Evolutionary conservation across 2,888 invertebrate species (phyloP).

Genomic region (Melolontha melolontha): DNA sequence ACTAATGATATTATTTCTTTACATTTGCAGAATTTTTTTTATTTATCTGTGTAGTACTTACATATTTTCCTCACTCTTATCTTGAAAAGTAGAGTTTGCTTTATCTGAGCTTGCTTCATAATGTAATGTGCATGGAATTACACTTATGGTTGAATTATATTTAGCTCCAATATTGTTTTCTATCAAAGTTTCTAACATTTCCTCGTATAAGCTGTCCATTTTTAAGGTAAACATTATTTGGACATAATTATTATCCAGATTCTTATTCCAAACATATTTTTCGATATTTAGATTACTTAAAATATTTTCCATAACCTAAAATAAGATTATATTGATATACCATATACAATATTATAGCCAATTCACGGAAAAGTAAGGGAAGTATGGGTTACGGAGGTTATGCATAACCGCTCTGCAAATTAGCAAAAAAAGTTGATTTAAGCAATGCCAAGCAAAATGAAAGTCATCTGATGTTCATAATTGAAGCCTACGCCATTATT

Average conservation of each 20-base stretch:
- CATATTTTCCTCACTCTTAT: conserved; percentile 42
- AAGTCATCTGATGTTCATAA: too few species aligned
- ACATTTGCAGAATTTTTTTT: too few species aligned
- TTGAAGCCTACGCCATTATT: too few species aligned
- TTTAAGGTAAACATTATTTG: conserved; percentile 73
- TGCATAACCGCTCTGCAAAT: too few species aligned
- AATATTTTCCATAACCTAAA: conserved; percentile 68
- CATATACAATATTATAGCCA: conserved; percentile 13
- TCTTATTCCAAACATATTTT: conserved; percentile 70
- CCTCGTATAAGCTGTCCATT: conserved; percentile 71
- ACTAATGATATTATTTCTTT: too few species aligned
- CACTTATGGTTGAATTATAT: conserved; percentile 71
- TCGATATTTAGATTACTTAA: conserved; percentile 68
- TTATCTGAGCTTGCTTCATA: conserved; percentile 59
- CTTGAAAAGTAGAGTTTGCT: conserved; percentile 53
- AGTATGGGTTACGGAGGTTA: neutral
- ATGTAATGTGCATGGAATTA: conserved; percentile 74
- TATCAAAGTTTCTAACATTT: conserved; percentile 70
- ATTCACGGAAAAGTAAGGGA: neutral
- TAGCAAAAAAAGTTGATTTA: too few species aligned
- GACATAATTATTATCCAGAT: conserved; percentile 67
- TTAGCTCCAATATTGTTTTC: conserved; percentile 73
- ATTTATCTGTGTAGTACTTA: neutral
- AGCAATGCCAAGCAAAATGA: too few species aligned
- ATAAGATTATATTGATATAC: conserved; percentile 22